phyloP scores from a whole-genome alignment of 2,888 invertebrate genomes.

The Pediacus dermestoides region DNA sequence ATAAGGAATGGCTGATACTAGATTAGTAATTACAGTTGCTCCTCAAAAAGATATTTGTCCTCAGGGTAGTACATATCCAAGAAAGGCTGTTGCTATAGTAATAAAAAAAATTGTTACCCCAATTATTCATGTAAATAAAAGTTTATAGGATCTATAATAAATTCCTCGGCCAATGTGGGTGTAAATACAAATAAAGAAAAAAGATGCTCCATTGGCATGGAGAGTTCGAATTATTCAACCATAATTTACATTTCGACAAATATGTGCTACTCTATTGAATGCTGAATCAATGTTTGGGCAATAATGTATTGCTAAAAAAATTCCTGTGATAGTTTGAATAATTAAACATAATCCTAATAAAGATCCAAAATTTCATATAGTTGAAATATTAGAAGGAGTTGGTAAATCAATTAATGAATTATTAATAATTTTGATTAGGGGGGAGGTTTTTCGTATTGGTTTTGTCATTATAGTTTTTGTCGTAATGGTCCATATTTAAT shows the following conservation, averaged over 20 bases:
- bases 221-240: slow-evolving; percentile 64
- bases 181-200: slow-evolving; percentile 70
- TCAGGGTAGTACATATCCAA: slow-evolving; percentile 75
- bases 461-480: slow-evolving; percentile 51
- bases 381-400: slow-evolving; percentile 59
- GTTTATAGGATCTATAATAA: slow-evolving; percentile 51
- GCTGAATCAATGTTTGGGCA: slow-evolving; percentile 60
- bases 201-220: slow-evolving; percentile 69
- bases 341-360: slow-evolving; percentile 61
- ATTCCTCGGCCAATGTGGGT: slow-evolving; percentile 66
- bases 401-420: slow-evolving; percentile 59
- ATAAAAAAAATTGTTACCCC: slow-evolving; percentile 65
- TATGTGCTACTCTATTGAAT: slow-evolving; percentile 65
- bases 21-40: slow-evolving; percentile 64
- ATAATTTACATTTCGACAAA: slow-evolving; percentile 67
- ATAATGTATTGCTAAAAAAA: slow-evolving; percentile 70
- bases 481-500: slow-evolving; percentile 56
- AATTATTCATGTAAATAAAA: slow-evolving; percentile 59
- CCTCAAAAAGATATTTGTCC: slow-evolving; percentile 82
- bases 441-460: slow-evolving; percentile 51
- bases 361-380: slow-evolving; percentile 69
- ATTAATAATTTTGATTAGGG: slow-evolving; percentile 58
- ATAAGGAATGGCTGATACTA: slow-evolving; percentile 69
- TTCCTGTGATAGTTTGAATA: slow-evolving; percentile 64
- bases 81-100: slow-evolving; percentile 69